phyloP scores from a whole-genome alignment of 35 echinoderm and acorn worm species.

The Holothuria glaberrima region DNA sequence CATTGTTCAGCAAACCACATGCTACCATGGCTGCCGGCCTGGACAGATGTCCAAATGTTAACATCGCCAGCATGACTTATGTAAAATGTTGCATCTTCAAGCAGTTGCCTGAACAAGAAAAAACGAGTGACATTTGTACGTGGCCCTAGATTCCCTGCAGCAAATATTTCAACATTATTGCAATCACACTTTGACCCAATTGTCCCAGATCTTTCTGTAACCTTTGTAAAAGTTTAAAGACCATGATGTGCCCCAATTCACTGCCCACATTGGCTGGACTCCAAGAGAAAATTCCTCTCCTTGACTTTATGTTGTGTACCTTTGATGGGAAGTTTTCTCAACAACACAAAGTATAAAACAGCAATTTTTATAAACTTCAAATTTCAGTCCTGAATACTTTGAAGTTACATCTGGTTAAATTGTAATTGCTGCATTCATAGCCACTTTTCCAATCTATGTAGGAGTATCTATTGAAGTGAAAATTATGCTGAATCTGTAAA shows the following conservation, averaged over 20 bases:
- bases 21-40: not conserved
- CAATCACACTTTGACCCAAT: conserved; percentile 20
- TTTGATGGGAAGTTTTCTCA: too few species aligned
- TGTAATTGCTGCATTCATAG: too few species aligned
- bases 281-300: too few species aligned
- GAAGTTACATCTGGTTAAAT: too few species aligned
- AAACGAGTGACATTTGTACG: not conserved
- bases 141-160: conserved; percentile 31
- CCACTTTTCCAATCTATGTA: too few species aligned
- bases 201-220: not conserved
- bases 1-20: conserved; percentile 31
- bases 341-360: too few species aligned
- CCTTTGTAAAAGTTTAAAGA: not conserved
- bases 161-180: conserved; percentile 17
- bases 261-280: too few species aligned
- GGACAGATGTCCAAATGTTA: conserved; percentile 11
- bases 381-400: too few species aligned
- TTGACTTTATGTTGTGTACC: too few species aligned
- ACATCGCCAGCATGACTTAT: conserved; percentile 29
- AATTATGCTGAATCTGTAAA: too few species aligned
- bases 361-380: too few species aligned
- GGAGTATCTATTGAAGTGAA: too few species aligned
- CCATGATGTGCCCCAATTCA: not conserved
- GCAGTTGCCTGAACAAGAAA: not conserved
- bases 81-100: not conserved